Evolutionary conservation across 2,888 invertebrate species (phyloP).

Genomic region (Capitulum mitella): DNA sequence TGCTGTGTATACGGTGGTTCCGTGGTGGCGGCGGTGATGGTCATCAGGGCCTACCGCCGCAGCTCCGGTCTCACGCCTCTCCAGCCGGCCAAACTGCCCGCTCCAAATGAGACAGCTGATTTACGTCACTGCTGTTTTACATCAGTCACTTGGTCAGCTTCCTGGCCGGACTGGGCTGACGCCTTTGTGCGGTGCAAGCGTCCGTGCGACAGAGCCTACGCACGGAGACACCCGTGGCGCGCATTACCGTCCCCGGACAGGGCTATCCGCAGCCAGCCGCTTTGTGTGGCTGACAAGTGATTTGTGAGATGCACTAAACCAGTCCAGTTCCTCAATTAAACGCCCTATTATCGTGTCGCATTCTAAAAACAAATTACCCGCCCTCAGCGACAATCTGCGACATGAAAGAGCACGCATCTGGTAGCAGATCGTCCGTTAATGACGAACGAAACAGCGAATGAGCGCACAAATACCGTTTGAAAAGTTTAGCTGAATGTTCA

Average conservation of each 20-base stretch:
- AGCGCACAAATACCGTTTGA: too few relatives aligned
- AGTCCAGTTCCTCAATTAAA: background rate
- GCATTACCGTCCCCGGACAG: background rate
- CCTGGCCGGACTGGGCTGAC: background rate
- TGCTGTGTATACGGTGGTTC: too few relatives aligned
- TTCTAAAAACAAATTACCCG: background rate
- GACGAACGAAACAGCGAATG: too few relatives aligned
- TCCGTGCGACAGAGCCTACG: background rate
- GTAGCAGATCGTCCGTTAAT: too few relatives aligned
- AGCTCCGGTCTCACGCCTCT: too few relatives aligned
- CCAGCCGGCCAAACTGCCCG: too few relatives aligned
- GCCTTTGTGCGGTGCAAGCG: background rate
- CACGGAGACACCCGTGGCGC: background rate
- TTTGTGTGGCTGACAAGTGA: constrained; percentile 16
- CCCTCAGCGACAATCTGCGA: too few relatives aligned
- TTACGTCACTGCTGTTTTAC: background rate
- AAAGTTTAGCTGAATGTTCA: too few relatives aligned
- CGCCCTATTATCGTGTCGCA: constrained; percentile 3
- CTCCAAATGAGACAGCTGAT: background rate
- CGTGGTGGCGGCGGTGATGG: too few relatives aligned
- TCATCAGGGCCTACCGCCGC: too few relatives aligned
- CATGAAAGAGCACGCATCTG: too few relatives aligned
- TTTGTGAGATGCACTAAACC: background rate
- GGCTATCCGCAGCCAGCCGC: background rate
- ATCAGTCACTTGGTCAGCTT: background rate